phyloP scores from a whole-genome alignment of 2,888 invertebrate species.

The Epirrhoe alternata region DNA sequence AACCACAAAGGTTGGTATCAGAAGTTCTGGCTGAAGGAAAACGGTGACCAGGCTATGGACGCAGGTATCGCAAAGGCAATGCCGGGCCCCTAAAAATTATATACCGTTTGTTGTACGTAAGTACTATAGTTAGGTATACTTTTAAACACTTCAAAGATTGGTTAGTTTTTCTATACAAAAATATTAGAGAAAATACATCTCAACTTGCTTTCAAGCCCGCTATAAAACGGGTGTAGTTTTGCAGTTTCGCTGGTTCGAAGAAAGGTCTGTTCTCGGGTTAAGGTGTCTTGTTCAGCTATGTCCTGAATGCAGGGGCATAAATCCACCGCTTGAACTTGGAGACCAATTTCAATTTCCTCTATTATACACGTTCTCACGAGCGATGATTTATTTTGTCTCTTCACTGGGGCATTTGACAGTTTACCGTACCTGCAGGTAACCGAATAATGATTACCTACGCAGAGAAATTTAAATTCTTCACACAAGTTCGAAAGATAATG shows the following conservation, averaged over 20 bases:
- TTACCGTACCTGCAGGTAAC: not conserved
- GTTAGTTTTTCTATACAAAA: not conserved
- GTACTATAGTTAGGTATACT: too few species aligned
- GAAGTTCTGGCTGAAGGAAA: too few species aligned
- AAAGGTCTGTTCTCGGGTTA: conserved; percentile 17
- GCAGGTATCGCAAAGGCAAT: too few species aligned
- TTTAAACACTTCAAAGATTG: too few species aligned
- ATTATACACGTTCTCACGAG: not conserved
- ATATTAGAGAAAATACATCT: not conserved
- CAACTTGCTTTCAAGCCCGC: not conserved
- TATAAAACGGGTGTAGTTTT: not conserved
- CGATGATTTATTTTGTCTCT: not conserved
- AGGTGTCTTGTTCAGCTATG: conserved; percentile 24
- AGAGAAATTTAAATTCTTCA: not conserved
- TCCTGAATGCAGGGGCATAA: conserved; percentile 23
- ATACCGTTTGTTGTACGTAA: too few species aligned
- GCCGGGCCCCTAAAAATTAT: too few species aligned
- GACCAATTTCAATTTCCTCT: conserved; percentile 18
- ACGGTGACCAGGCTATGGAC: too few species aligned
- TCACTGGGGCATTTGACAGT: not conserved
- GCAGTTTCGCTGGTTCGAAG: conserved; percentile 4
- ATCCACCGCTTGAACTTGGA: conserved; percentile 17
- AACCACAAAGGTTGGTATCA: too few species aligned
- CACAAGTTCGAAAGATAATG: too few species aligned
- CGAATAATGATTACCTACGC: not conserved